Percentiles rank a stretch among this genome's conserved stretches.
phyloP scores from a whole-genome alignment of 2,113 vertebrate genomes.

The Ascaphus truei region DNA sequence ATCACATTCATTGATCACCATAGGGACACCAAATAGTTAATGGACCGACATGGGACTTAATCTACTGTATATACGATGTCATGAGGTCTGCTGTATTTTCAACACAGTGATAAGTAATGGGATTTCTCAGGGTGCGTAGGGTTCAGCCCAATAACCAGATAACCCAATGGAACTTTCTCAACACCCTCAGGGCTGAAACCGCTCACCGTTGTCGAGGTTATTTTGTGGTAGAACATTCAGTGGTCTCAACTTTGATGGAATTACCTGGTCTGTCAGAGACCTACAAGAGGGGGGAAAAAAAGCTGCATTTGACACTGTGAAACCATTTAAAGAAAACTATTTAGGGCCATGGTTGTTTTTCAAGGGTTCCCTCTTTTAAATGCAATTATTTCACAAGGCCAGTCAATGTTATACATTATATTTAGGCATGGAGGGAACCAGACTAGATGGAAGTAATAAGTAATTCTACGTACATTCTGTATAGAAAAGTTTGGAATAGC shows the following conservation, averaged over 20 bases:
- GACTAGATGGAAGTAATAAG: too few relatives aligned
- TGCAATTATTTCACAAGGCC: too few relatives aligned
- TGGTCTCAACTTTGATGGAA: not conserved
- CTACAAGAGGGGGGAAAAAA: not conserved
- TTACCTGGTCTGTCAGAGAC: not conserved
- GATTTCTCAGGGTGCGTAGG: not conserved
- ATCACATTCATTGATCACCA: too few relatives aligned
- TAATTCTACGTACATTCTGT: too few relatives aligned
- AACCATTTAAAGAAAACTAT: too few relatives aligned
- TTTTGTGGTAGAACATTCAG: not conserved
- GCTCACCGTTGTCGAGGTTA: not conserved
- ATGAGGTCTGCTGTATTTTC: not conserved
- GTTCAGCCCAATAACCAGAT: too few relatives aligned
- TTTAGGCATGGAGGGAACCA: too few relatives aligned
- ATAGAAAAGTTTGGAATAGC: too few relatives aligned
- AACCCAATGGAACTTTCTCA: not conserved
- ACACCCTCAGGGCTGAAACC: not conserved
- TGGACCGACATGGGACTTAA: not conserved
- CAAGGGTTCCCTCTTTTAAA: too few relatives aligned
- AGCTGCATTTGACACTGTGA: not conserved
- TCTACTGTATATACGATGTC: not conserved
- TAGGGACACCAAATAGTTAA: not conserved
- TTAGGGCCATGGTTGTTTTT: too few relatives aligned
- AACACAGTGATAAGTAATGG: not conserved
- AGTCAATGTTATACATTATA: too few relatives aligned